Evolutionary conservation across 2,888 invertebrate genomes (phyloP).

Genomic region (Meganola albula): DNA sequence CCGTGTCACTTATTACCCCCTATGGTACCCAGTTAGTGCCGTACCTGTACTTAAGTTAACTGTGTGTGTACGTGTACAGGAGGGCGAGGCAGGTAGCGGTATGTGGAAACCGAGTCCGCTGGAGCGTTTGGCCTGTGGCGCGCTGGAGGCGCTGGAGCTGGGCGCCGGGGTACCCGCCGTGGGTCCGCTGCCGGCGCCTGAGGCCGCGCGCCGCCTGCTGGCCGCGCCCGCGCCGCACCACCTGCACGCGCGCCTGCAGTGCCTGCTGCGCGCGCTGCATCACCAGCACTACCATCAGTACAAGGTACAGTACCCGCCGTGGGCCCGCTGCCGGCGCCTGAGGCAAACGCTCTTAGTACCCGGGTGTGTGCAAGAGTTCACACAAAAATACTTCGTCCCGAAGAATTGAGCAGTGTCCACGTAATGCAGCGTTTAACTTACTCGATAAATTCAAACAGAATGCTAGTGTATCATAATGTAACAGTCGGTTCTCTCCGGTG

Average conservation of each 20-base stretch:
- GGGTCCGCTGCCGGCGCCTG: constrained; percentile 41
- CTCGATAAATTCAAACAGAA: too few relatives aligned
- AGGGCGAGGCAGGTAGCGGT: constrained; percentile 47
- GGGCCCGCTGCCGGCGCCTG: constrained; percentile 41
- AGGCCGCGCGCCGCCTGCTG: constrained; percentile 55
- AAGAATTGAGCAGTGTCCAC: too few relatives aligned
- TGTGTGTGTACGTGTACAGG: constrained; percentile 37
- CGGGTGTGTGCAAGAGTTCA: too few relatives aligned
- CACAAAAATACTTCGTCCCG: too few relatives aligned
- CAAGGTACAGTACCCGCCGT: constrained; percentile 79
- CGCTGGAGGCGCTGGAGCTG: constrained; percentile 63
- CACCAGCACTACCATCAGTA: constrained; percentile 89
- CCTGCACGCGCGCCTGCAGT: constrained; percentile 81
- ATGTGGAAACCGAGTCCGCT: constrained; percentile 61
- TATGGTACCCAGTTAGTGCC: too few relatives aligned
- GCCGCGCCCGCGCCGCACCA: constrained; percentile 65
- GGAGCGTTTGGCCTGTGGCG: constrained; percentile 66
- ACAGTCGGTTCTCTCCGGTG: too few relatives aligned
- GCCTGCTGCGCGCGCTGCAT: constrained; percentile 87
- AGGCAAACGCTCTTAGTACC: too few relatives aligned
- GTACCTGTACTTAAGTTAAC: not conserved
- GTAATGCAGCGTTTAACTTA: too few relatives aligned
- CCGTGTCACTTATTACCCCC: not conserved
- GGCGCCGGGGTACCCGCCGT: constrained; percentile 46
- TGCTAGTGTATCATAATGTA: too few relatives aligned